phyloP scores from a whole-genome alignment of 2,888 invertebrate genomes.

The Ferrisia virgata region DNA sequence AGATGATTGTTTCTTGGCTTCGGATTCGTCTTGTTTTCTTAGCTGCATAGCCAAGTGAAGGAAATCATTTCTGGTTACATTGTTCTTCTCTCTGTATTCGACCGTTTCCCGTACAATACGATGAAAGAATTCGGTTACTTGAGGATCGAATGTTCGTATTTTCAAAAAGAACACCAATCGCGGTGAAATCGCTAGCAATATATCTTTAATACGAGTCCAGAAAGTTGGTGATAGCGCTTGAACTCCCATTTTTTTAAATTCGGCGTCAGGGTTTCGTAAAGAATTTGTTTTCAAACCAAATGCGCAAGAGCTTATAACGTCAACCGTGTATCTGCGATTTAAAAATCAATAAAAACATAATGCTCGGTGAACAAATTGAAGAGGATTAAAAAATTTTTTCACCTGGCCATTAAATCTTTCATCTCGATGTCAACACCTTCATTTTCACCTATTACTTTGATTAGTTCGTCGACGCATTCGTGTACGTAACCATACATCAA shows the following conservation, averaged over 20 bases:
- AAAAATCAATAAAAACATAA: background rate
- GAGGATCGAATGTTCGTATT: background rate
- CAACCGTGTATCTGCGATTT: conserved; percentile 28
- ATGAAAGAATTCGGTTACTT: conserved; percentile 41
- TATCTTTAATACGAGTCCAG: background rate
- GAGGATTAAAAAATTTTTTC: background rate
- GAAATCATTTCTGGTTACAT: conserved; percentile 35
- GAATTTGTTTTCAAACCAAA: conserved; percentile 35
- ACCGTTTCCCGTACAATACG: conserved; percentile 35
- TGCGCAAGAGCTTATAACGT: conserved; percentile 42
- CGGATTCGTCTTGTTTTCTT: background rate
- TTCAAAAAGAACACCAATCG: background rate
- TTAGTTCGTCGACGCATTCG: conserved; percentile 53
- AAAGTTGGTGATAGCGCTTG: background rate
- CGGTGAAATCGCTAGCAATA: background rate
- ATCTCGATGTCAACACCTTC: background rate
- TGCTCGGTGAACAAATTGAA: background rate
- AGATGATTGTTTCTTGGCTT: background rate
- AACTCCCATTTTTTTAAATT: conserved; percentile 15
- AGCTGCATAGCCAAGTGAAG: conserved; percentile 32
- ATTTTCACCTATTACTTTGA: background rate
- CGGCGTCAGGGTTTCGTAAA: background rate
- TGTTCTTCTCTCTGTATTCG: conserved; percentile 36
- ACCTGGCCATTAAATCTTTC: conserved; percentile 37
- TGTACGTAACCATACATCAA: conserved; percentile 57